These are phyloP conservation scores for Nasonovia ribisnigri DNA, from an alignment of 2,888 invertebrate species.

Conservation along the genomic window DNA sequence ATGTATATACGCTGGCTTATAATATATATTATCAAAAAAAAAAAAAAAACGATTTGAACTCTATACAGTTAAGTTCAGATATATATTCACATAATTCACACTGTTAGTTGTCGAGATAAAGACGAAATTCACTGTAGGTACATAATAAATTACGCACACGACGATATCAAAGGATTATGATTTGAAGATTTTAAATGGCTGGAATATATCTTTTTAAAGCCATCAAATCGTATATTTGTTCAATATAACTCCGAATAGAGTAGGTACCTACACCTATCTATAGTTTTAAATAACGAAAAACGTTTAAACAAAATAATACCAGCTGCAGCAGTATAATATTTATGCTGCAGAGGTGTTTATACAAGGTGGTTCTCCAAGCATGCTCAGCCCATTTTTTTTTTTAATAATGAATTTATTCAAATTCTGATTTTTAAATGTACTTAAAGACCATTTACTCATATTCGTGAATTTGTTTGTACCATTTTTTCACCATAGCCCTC, in stretches of 20 bases:
- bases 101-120: not conserved
- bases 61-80: not conserved
- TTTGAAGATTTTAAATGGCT: not conserved
- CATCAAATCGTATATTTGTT: not conserved
- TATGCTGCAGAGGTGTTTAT: no score
- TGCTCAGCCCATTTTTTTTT: no score
- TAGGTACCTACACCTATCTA: no score
- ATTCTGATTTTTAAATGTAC: no score
- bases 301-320: no score
- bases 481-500: no score
- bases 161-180: not conserved
- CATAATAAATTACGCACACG: not conserved
- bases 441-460: no score
- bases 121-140: not conserved
- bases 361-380: no score
- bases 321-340: no score
- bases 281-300: no score
- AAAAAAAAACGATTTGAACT: not conserved
- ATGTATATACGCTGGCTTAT: rapidly evolving
- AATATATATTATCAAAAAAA: not conserved
- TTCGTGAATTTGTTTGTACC: no score
- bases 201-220: not conserved
- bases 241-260: not conserved
- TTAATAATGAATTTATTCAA: no score
- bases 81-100: not conserved